Base-by-base conservation (phyloP, 2,113 vertebrate genomes). In the Festucalex cinctus region DNA sequence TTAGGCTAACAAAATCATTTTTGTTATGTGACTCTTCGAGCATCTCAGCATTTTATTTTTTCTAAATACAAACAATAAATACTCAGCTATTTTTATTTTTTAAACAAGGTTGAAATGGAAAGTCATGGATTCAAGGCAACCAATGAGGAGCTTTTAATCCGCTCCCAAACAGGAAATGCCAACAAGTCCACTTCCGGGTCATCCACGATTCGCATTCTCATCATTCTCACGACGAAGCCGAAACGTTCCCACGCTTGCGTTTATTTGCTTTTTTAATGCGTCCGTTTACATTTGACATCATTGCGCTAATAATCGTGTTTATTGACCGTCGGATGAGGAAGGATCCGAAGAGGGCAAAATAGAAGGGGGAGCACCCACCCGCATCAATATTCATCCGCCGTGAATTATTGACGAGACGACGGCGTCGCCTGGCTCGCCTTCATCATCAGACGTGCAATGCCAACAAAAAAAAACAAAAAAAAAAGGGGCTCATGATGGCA, bases 391-490 rank as follows among this genome's bases (percentile, higher is more conserved):
- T 88, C 73, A 82, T 85, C 82, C 56, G 59, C 17, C 12, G 66
- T 85, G 44, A 87, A 90, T 88, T 82, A 88, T 90, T 87, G 24
- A 88, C 72, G 46, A 83, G 75, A 22, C 16, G 14, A n/a, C n/a
- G n/a, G 13, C 5, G 77, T 78, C 76, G 69, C 37, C 46, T 36
- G 59, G 70, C 22, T 28, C 53, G 6, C 6, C 9, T 77, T 63
- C 81, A 36, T n/a, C n/a, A n/a, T n/a, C n/a, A n/a, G n/a, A n/a
- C n/a, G n/a, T 66, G 69, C 73, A 65, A 74, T 46, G 60, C 54
- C 56, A 9, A 41, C n/a, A 76, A 54, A 51, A 70, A n/a, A n/a
- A n/a, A n/a, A n/a, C n/a, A n/a, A n/a, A n/a, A n/a, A n/a, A n/a
- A n/a, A n/a, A n/a, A n/a, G n/a, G 16, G 24, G 54, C 51, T 26